These are phyloP conservation scores for Danio albolineatus DNA, from an alignment of 2,797 vertebrate genomes.

Conservation along the genomic window DNA sequence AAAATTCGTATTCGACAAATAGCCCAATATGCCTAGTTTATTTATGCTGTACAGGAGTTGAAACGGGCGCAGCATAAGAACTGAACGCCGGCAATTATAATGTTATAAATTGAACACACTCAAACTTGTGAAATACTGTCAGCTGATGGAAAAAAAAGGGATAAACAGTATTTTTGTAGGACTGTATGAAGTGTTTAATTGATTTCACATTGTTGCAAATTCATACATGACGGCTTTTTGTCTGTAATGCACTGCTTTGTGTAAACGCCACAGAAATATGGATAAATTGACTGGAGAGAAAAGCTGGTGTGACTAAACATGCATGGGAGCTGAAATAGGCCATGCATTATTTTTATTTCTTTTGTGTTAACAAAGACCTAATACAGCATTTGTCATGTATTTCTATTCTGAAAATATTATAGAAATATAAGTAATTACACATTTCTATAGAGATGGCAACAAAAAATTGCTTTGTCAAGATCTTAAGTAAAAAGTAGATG, in stretches of 20 bases:
- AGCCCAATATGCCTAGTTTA: constrained; percentile 45
- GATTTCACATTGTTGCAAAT: no score
- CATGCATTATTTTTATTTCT: neutral
- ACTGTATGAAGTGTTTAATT: no score
- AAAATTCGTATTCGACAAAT: constrained; percentile 46
- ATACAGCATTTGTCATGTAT: no score
- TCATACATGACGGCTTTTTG: no score
- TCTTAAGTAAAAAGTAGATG: neutral
- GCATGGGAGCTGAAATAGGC: neutral
- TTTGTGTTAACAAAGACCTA: neutral
- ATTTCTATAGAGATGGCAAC: neutral
- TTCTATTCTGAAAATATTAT: no score
- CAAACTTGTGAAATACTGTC: neutral
- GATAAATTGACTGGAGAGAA: neutral
- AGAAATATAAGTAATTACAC: no score
- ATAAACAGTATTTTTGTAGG: neutral
- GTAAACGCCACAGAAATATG: no score
- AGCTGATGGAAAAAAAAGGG: neutral
- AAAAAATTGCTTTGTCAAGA: neutral
- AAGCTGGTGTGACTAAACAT: neutral
- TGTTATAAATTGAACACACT: neutral
- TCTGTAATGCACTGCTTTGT: no score
- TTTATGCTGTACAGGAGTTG: constrained; percentile 29
- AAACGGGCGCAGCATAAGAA: constrained; percentile 30
- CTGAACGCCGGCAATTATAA: constrained; percentile 33